Base-by-base conservation (phyloP, 2,797 vertebrate species). In the Tenualosa ilisha region DNA sequence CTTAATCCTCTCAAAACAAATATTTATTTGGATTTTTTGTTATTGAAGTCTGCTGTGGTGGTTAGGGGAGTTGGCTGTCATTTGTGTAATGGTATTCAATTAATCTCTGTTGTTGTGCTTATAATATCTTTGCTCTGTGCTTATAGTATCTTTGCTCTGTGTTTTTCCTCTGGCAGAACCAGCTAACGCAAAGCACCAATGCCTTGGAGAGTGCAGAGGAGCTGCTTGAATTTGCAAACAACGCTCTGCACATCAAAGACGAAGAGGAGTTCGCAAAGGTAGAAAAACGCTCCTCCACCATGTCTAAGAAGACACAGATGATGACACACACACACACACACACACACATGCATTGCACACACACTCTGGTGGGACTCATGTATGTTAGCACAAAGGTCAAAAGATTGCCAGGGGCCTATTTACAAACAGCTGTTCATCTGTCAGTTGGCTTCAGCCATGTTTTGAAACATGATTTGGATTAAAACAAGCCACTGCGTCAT, bases 181-280 rank as follows among this genome's bases (percentile, higher is more conserved):
- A 97, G 84, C 91, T 97, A 86, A 94, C 90, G 86, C 96, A 96
- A 83, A 97, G 96, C 92, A 95, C 85, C 89, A 94, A 88, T 89
- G 96, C 96, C 20, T 88, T 97, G 90, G 96, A 97, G 91, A 96
- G 94, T 86, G 96, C 96, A 5, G 96, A 96, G 91, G 96, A 97
- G 89, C 92, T 97, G 3, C 89, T 97, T 91, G 95, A 97, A 88
- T 96, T 96, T 89, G 95, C 96, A 83, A 93, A 94, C 22, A 92
- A 94, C 79, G 95, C 96, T 0, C 90, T 97, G 92, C 93, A 96
- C 90, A 95, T 96, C 90, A 93, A 96, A 90, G 94, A 97, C 24
- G 91, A 95, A 1, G 93, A 90, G 26, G 94, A 96, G 85, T 97
- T 97, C 89, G 91, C 95, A 81, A 95, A 96, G 96, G 97, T 97